These are phyloP conservation scores for Apodemia zela DNA, from an alignment of 2,888 invertebrate genomes.

Conservation along the genomic window DNA sequence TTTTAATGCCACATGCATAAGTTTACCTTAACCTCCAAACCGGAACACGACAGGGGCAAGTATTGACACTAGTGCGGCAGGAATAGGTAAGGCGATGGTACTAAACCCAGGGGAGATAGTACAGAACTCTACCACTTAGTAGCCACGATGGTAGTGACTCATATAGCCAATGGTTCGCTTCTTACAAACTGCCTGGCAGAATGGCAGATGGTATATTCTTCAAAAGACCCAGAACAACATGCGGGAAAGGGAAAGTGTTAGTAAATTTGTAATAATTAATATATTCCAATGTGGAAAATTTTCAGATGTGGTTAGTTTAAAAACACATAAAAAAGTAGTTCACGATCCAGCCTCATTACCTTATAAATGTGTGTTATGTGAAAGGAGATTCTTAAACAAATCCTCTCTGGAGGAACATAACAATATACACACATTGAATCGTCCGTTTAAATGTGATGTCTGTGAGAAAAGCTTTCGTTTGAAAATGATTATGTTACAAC, in stretches of 20 bases:
- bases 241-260: not conserved
- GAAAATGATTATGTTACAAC: constrained; percentile 43
- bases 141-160: no score
- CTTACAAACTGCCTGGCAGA: no score
- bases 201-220: no score
- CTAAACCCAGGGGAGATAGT: no score
- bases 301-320: constrained; percentile 48
- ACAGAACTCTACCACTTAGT: no score
- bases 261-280: not conserved
- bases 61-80: no score
- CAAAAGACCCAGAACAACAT: no score
- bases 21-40: no score
- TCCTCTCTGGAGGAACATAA: constrained; percentile 49
- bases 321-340: constrained; percentile 41
- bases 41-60: no score
- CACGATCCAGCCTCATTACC: constrained; percentile 46
- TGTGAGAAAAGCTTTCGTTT: constrained; percentile 56
- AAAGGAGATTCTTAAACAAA: constrained; percentile 47
- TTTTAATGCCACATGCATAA: no score
- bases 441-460: constrained; percentile 49
- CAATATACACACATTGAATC: constrained; percentile 53
- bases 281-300: constrained; percentile 9
- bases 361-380: constrained; percentile 52
- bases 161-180: no score
- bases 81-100: no score